Conservation (phyloP, 2,113 vertebrate species). For the Podilymbus podiceps region DNA sequence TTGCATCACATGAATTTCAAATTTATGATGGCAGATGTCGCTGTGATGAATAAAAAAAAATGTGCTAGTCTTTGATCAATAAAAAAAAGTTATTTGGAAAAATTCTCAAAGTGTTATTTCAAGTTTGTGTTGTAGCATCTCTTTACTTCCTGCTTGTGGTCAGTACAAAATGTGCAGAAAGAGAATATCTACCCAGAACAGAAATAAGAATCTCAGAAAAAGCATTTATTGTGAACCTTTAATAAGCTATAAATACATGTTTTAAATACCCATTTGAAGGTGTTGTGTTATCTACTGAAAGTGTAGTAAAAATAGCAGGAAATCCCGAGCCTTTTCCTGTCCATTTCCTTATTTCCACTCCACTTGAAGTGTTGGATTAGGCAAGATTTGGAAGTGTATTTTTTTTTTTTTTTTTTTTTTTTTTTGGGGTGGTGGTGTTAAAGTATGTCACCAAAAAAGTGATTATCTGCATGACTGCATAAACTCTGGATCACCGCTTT, state of each 20-base stretch:
- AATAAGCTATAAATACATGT: background rate
- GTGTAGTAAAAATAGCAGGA: background rate
- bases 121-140: background rate
- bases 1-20: background rate
- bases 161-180: background rate
- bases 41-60: background rate
- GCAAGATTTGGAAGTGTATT: background rate
- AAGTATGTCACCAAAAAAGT: background rate
- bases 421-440: too few species aligned
- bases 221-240: background rate
- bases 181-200: background rate
- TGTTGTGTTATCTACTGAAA: background rate
- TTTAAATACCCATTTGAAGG: background rate
- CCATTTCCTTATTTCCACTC: background rate
- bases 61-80: background rate
- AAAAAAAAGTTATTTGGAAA: background rate
- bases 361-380: background rate
- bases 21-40: background rate
- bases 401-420: too few species aligned
- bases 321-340: background rate
- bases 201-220: background rate
- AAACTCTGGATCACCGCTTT: background rate
- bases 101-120: background rate
- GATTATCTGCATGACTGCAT: background rate
- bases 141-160: background rate